A percentile compares a stretch with the other conserved stretches of the same genome.
phyloP scores from a whole-genome alignment of 2,113 vertebrate genomes.

The Sinosuthora webbiana region DNA sequence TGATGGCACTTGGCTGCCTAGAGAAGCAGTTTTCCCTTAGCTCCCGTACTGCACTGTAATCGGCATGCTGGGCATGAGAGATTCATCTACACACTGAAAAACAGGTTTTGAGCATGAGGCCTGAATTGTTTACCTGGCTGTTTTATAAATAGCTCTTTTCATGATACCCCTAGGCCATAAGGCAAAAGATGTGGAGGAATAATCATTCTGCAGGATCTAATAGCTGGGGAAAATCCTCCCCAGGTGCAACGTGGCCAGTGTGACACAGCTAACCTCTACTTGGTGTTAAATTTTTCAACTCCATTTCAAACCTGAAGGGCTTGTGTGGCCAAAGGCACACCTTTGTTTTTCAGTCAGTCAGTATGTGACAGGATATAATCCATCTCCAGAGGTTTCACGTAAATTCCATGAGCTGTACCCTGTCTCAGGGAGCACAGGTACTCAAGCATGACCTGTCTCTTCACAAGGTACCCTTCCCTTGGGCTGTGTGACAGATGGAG shows the following conservation, averaged over 20 bases:
- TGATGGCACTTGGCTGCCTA: neutral
- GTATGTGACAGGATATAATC: neutral
- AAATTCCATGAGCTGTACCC: neutral
- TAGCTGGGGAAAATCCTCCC: neutral
- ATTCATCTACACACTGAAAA: neutral
- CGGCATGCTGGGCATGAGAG: neutral
- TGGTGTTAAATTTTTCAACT: accelerated
- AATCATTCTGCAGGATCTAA: neutral
- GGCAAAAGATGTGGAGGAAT: neutral
- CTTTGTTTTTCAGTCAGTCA: neutral
- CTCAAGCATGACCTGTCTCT: neutral
- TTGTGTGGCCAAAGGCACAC: neutral
- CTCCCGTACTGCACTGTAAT: neutral
- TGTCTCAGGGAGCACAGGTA: neutral
- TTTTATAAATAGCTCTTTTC: neutral
- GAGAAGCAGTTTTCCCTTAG: neutral
- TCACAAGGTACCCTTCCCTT: neutral
- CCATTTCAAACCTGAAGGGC: neutral
- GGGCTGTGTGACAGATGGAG: neutral
- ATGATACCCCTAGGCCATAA: neutral
- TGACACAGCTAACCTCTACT: neutral
- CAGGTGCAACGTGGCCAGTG: neutral
- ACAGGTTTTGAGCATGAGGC: neutral
- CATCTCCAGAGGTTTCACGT: neutral
- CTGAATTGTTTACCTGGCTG: neutral